Evolutionary conservation across 1,140 invertebrate species (phyloP), one percentile per base, ranked within the genome.

Genomic region (Colletes latitarsis): DNA sequence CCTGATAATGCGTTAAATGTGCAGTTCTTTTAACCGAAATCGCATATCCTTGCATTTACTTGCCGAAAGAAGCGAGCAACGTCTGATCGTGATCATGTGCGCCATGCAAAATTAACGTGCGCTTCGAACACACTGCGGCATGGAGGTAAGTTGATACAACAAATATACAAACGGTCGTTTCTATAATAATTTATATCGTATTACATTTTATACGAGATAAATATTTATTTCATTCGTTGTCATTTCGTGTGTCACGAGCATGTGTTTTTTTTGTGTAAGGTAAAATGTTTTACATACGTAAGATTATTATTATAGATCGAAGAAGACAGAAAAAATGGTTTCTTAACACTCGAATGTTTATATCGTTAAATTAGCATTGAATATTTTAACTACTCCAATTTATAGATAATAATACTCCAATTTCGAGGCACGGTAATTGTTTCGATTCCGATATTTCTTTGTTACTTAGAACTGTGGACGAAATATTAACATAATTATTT

Each of bases 1-100:
- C 74, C 82, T 82, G 84, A 85, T 85, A 86, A 86, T 66, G 83
- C 67, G 80, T 73, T 85, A 86, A 86, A 79, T 85, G 80, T 85
- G 80, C 75, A 76, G 49, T 82, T 85, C 81, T 79, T 67, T 62
- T 57, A 62, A 72, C 49, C 55, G 58, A 82, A 63, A 78, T 70
- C 63, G 63, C 67, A 52, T 60, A 77, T 53, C 30, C 68, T 62
- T 55, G 60, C 30, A 53, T 75, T 60, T 49, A 19, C 19, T 73
- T 30, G 49, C 30, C 52, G 57, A 75, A 81, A 71, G 19, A 75
- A 55, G 68, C 43, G 53, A 72, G 21, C 57, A 53, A 21, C 49
- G 19, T 52, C 15, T 41, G 12, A 53, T 62, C 10, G n/a, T 43
- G 3, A 52, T 73, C 62, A 72, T 64, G 69, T 30, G 55, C 15